Evolutionary conservation across 1,140 invertebrate genomes (phyloP), one percentile per base, ranked within the genome.

Genomic region (Lepidotrigona ventralis): DNA sequence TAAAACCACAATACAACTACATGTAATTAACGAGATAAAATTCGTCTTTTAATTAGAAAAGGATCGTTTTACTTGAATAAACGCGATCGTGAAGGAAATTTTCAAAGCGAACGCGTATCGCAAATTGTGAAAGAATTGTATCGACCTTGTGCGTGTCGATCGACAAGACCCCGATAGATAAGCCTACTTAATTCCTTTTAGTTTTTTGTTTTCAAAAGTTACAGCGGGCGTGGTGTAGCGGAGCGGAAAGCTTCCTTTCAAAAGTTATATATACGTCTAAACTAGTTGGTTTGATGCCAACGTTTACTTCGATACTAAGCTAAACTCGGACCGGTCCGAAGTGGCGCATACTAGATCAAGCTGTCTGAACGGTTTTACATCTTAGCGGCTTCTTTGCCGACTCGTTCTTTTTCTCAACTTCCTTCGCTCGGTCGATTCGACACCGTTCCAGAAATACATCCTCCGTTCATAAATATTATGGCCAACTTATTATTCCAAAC

Each of bases 221-320:
- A 15, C 5, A 64, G 39, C 11, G 58, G 11, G 33, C 33, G 12
- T 39, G 8, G 19, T 68, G 8, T 29, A 23, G 23, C 66, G 21
- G 29, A 39, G 17, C 19, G 66, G 1, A 33, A 39, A 39, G 66
- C 15, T 79, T 79, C 46, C 80, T 86, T 86, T 69, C 21, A 58
- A 54, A 76, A 73, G 72, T 19, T 46, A 46, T 46, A 46, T 60
- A 51, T 26, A 21, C 29, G n/a, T 80, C 60, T 26, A 68, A 33
- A 14, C 23, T n/a, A 54, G 46, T 81, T 87, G 85, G 80, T 21
- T 39, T 53, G 21, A 63, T 81, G 86, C 86, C 86, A 87, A 86
- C 69, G 73, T 74, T 81, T 77, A 66, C 74, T 64, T 63, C 56
- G 23, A 58, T 54, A 46, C 26, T n/a, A n/a, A n/a, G 68, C 21